Conservation (phyloP, 2,113 vertebrate genomes). For the Phyllopteryx taeniolatus region DNA sequence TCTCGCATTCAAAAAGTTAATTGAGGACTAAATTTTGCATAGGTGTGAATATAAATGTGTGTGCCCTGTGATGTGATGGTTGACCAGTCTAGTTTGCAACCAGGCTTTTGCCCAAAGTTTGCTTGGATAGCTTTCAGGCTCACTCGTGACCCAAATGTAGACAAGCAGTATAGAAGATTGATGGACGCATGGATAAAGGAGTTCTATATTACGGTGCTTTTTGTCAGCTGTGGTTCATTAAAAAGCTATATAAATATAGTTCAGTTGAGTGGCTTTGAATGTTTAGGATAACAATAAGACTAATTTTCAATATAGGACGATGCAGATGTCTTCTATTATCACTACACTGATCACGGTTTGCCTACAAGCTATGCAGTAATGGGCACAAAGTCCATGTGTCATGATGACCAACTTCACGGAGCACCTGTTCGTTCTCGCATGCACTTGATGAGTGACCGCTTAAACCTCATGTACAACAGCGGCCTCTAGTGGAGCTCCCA, state of each 20-base stretch:
- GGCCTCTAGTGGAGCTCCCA: slow-evolving; percentile 40
- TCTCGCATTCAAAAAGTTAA: neutral
- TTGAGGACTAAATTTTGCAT: neutral
- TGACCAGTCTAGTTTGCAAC: neutral
- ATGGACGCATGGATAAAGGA: neutral
- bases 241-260: no score
- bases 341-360: no score
- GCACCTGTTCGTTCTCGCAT: neutral
- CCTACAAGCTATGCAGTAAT: no score
- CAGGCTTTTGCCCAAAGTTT: neutral
- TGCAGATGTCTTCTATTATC: no score
- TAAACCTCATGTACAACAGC: slow-evolving; percentile 2
- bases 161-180: neutral
- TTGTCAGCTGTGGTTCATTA: no score
- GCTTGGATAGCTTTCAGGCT: neutral
- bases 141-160: neutral
- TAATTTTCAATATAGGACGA: no score
- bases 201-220: neutral
- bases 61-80: neutral
- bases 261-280: no score
- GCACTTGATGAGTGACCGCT: neutral
- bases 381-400: no score
- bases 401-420: no score
- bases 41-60: neutral
- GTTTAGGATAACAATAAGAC: no score